Conservation (phyloP, 1,140 invertebrate genomes). For the Dendroctonus ponderosae region DNA sequence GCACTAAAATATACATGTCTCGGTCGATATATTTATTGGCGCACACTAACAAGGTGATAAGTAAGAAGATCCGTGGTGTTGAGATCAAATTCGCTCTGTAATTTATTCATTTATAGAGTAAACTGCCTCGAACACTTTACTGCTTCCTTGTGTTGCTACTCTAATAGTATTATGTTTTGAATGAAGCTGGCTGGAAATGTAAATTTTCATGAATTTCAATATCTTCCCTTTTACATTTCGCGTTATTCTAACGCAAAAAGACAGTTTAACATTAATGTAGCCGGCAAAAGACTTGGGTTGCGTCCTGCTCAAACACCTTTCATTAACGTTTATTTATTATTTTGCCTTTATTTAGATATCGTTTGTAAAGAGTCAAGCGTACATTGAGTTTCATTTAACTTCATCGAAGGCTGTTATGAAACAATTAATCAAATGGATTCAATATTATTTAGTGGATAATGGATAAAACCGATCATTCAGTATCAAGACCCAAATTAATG, state of each 20-base stretch:
- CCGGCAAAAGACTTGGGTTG: not conserved
- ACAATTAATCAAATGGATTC: too few relatives aligned
- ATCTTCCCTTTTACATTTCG: slow-evolving; percentile 5
- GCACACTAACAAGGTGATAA: slow-evolving; percentile 26
- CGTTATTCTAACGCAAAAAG: not conserved
- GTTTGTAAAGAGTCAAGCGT: too few relatives aligned
- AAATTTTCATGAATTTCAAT: slow-evolving; percentile 20
- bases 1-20: slow-evolving; percentile 20
- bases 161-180: slow-evolving; percentile 23
- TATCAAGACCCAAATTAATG: too few relatives aligned
- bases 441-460: too few relatives aligned
- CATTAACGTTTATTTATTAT: too few relatives aligned
- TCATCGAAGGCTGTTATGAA: too few relatives aligned
- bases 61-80: slow-evolving; percentile 29
- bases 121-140: slow-evolving; percentile 26
- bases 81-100: slow-evolving; percentile 15
- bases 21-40: slow-evolving; percentile 19
- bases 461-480: too few relatives aligned
- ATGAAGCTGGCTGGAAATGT: slow-evolving; percentile 17
- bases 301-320: too few relatives aligned
- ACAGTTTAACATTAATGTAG: too few relatives aligned
- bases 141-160: slow-evolving; percentile 23
- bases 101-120: slow-evolving; percentile 31
- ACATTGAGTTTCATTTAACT: too few relatives aligned
- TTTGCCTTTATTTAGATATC: too few relatives aligned